Percentiles rank a stretch among this genome's conserved stretches.
Conservation (phyloP, 1,140 invertebrate genomes). For the Drosophila subpulchrella region DNA sequence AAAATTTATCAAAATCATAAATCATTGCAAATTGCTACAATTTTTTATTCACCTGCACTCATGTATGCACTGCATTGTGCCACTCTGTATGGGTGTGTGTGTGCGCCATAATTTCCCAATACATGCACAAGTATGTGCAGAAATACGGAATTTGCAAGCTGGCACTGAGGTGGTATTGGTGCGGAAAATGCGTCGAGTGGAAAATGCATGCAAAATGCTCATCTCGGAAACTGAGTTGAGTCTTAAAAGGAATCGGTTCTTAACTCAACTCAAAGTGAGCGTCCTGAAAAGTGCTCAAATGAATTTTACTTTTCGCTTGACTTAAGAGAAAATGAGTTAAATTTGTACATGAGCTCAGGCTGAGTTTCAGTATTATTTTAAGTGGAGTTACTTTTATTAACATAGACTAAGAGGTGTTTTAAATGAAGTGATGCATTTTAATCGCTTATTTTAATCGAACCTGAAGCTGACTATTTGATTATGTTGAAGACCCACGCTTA, state of each 20-base stretch:
- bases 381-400: background rate
- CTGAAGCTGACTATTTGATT: too few species aligned
- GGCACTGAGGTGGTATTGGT: conserved; percentile 22
- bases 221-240: background rate
- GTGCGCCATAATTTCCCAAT: conserved; percentile 59
- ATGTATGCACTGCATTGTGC: conserved; percentile 31
- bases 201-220: too few species aligned
- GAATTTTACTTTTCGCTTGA: conserved; percentile 6
- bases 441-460: too few species aligned
- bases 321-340: conserved; percentile 19
- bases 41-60: conserved; percentile 51
- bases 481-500: too few species aligned
- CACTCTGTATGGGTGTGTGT: conserved; percentile 8
- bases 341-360: background rate
- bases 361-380: background rate
- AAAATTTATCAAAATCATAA: conserved; percentile 82
- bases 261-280: background rate
- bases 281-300: background rate
- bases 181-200: conserved; percentile 14
- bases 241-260: background rate
- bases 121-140: conserved; percentile 40
- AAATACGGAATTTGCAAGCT: conserved; percentile 49
- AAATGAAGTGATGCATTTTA: too few species aligned
- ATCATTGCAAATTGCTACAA: conserved; percentile 72
- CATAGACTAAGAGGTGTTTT: background rate